Conservation (phyloP, 2,113 vertebrate species). For the Antidorcas marsupialis region DNA sequence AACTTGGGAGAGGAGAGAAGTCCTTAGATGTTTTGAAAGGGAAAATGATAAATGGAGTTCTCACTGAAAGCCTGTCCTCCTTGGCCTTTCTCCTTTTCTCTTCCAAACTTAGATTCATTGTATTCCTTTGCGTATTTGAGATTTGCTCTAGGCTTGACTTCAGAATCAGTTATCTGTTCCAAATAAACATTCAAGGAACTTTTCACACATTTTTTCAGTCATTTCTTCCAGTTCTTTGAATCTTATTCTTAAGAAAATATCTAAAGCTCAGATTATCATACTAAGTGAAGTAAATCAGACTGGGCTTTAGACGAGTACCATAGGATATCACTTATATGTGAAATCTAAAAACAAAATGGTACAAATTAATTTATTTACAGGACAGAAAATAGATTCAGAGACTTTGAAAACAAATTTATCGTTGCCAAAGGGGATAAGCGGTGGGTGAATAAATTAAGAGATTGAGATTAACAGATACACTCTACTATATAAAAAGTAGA, state of each 20-base stretch:
- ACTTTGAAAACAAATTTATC: neutral
- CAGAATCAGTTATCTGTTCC: neutral
- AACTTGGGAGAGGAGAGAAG: neutral
- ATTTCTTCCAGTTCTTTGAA: neutral
- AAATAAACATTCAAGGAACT: constrained; percentile 19
- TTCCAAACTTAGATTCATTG: constrained; percentile 20
- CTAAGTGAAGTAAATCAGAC: neutral
- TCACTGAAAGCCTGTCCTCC: neutral
- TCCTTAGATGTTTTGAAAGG: neutral
- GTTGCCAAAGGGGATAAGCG: neutral
- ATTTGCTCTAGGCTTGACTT: neutral
- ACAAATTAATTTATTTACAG: neutral
- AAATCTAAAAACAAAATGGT: neutral
- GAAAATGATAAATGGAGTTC: neutral
- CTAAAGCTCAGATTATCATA: neutral
- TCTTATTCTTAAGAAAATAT: neutral
- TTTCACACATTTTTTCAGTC: neutral
- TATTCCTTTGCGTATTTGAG: neutral
- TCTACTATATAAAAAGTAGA: neutral
- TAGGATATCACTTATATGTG: neutral
- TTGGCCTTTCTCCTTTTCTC: neutral
- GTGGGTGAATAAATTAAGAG: neutral
- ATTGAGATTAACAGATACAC: neutral
- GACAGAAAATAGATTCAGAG: neutral
- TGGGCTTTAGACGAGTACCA: neutral